Evolutionary conservation across 2,888 invertebrate species (phyloP).

Genomic region (Pachymerium ferrugineum): DNA sequence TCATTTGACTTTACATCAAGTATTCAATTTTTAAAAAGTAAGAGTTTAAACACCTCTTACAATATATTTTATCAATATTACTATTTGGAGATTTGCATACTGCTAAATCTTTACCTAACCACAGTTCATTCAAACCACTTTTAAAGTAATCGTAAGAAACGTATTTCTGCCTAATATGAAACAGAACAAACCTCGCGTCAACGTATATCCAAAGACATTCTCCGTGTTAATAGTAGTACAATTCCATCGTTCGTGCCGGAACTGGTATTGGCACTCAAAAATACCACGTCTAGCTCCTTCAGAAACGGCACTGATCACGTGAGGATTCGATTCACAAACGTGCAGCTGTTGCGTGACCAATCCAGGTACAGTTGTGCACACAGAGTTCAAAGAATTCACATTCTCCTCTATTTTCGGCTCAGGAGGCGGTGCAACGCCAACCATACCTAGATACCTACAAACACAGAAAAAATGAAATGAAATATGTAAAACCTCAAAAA

Average conservation of each 20-base stretch:
- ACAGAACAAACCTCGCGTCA: slow-evolving; percentile 56
- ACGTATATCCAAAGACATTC: slow-evolving; percentile 51
- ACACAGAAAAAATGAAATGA: slow-evolving; percentile 34
- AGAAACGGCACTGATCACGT: slow-evolving; percentile 53
- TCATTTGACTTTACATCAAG: too few relatives aligned
- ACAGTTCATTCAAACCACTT: neutral
- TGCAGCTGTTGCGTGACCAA: slow-evolving; percentile 48
- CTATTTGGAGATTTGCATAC: too few relatives aligned
- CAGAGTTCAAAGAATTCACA: neutral
- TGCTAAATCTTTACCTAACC: too few relatives aligned
- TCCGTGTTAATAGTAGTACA: slow-evolving; percentile 49
- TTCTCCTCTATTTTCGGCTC: neutral
- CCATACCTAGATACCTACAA: slow-evolving; percentile 44
- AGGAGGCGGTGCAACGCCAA: slow-evolving; percentile 42
- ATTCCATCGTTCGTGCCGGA: slow-evolving; percentile 56
- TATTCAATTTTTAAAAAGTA: too few relatives aligned
- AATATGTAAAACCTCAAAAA: neutral
- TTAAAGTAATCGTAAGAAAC: slow-evolving; percentile 35
- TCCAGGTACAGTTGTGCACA: slow-evolving; percentile 46
- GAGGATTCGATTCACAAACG: slow-evolving; percentile 52
- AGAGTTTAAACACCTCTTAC: too few relatives aligned
- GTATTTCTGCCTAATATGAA: too few relatives aligned
- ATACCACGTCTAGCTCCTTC: slow-evolving; percentile 54
- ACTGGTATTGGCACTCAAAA: slow-evolving; percentile 55
- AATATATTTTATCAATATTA: too few relatives aligned